These are phyloP conservation scores for Idaea biselata DNA, from an alignment of 2,888 invertebrate species.

Conservation along the genomic window DNA sequence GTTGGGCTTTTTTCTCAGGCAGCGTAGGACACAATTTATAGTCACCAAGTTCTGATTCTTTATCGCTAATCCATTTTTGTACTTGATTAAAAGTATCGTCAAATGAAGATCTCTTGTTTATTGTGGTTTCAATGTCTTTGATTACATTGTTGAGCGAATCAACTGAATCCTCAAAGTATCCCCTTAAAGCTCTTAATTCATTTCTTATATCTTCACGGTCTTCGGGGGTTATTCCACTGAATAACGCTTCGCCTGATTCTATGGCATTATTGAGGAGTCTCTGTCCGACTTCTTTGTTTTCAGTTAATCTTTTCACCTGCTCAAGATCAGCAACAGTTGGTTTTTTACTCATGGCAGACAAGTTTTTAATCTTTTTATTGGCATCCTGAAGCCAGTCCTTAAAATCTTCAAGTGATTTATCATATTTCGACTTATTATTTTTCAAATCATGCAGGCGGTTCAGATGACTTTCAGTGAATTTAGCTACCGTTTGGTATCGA, in stretches of 20 bases:
- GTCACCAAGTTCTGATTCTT: conserved; percentile 86
- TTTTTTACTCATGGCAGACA: conserved; percentile 88
- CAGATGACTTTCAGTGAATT: conserved; percentile 85
- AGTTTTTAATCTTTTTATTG: conserved; percentile 86
- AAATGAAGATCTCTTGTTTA: conserved; percentile 95
- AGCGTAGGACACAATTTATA: conserved; percentile 88
- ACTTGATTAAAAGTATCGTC: conserved; percentile 95
- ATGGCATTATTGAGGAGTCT: conserved; percentile 88
- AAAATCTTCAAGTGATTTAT: conserved; percentile 84
- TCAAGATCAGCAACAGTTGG: conserved; percentile 88
- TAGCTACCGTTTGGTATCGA: conserved; percentile 87
- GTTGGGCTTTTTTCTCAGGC: conserved; percentile 92
- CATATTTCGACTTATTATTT: conserved; percentile 85
- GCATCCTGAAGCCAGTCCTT: conserved; percentile 90
- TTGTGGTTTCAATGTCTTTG: conserved; percentile 92
- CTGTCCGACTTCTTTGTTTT: conserved; percentile 90
- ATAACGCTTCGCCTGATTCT: conserved; percentile 93
- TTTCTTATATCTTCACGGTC: conserved; percentile 92
- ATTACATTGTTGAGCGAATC: conserved; percentile 92
- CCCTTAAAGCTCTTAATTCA: conserved; percentile 89
- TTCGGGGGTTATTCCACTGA: conserved; percentile 92
- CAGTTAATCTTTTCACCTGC: conserved; percentile 86
- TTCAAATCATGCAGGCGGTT: conserved; percentile 87
- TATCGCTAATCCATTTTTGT: conserved; percentile 91
- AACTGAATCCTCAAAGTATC: conserved; percentile 90